Evolutionary conservation across 2,113 vertebrate species (phyloP).

Genomic region (Oreochromis tanganicae): DNA sequence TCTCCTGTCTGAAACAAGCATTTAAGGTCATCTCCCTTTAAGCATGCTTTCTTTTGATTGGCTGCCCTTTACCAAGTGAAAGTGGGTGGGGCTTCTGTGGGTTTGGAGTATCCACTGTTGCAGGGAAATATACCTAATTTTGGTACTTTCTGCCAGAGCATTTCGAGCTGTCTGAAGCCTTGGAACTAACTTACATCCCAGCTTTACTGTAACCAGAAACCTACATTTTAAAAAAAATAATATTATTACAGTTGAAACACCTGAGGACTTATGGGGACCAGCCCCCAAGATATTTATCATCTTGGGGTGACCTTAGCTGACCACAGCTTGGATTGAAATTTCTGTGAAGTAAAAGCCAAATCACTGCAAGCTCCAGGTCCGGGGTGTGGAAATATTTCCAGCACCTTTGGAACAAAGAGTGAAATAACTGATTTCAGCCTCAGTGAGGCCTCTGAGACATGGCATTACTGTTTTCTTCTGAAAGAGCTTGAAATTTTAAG

Average conservation of each 20-base stretch:
- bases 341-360: not conserved
- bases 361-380: not conserved
- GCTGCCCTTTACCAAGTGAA: not conserved
- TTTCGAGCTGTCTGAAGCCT: not conserved
- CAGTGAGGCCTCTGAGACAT: not conserved
- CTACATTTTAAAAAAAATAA: fast-evolving
- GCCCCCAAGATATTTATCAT: not conserved
- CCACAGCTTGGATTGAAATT: not conserved
- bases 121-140: not conserved
- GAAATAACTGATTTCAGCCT: not conserved
- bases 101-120: not conserved
- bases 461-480: not conserved
- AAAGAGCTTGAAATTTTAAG: not conserved
- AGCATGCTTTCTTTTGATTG: not conserved
- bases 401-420: not conserved
- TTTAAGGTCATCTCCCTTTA: not conserved
- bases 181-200: not conserved
- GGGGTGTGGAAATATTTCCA: not conserved
- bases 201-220: not conserved
- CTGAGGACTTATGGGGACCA: not conserved
- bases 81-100: not conserved
- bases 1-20: not conserved
- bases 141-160: not conserved
- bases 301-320: not conserved
- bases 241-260: not conserved